Conservation (phyloP, 2,888 invertebrate genomes). For the Globia sparganii region DNA sequence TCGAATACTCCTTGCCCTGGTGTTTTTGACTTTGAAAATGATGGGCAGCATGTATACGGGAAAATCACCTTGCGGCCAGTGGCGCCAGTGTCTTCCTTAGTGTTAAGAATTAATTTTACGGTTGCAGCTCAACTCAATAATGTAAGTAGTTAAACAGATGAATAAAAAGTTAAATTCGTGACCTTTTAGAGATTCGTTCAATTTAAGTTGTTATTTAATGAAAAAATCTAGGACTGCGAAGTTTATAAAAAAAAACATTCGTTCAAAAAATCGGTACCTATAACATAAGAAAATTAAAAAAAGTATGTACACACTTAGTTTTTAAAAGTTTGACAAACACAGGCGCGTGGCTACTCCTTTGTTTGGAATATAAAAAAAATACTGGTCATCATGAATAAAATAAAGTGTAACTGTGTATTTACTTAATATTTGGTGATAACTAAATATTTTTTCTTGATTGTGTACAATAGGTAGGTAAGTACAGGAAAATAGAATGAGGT, state of each 20-base stretch:
- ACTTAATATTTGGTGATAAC: background rate
- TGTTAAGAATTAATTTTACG: constrained; percentile 77
- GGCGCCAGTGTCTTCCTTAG: constrained; percentile 72
- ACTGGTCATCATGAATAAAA: background rate
- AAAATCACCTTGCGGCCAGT: constrained; percentile 73
- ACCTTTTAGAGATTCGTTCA: background rate
- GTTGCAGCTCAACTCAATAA: constrained; percentile 73
- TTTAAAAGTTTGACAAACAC: constrained; percentile 7
- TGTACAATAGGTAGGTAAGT: background rate
- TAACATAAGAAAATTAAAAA: background rate
- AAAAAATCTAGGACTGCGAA: no score
- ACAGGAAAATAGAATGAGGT: background rate
- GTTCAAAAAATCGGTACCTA: background rate
- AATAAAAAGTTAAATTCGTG: background rate
- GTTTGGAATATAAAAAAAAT: background rate
- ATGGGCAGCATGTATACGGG: constrained; percentile 76
- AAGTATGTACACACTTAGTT: background rate
- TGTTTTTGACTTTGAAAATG: constrained; percentile 78
- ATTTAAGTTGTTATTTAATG: background rate
- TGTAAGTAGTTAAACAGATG: constrained; percentile 71
- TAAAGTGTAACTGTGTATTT: background rate
- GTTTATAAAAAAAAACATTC: background rate
- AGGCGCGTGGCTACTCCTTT: background rate
- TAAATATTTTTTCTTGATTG: background rate
- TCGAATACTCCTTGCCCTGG: constrained; percentile 80